Evolutionary conservation across 2,888 invertebrate genomes (phyloP), one percentile per base, ranked within the genome.

Genomic region (Temnothorax unifasciatus): DNA sequence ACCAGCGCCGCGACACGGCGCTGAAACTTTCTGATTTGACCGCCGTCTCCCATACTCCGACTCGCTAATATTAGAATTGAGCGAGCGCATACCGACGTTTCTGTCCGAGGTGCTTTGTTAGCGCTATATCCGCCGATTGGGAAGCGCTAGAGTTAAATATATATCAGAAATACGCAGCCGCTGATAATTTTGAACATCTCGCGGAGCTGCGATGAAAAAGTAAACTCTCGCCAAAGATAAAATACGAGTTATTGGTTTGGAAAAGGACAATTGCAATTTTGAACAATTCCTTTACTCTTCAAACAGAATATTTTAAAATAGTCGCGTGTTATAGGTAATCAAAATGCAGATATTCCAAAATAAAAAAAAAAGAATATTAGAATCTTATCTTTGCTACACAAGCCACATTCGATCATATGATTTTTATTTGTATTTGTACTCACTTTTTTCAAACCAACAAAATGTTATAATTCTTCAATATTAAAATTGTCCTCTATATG

Each of bases 1-100:
- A 61, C 82, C 57, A 68, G 64, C 69, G 54, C 13, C 77, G 54
- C 77, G 66, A 66, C 86, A 76, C 82, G 76, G n/a, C 52, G 87
- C 66, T 90, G 86, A 91, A 91, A 91, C 90, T 91, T 91, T 91
- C 90, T 86, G 88, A 91, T 91, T 89, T 61, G 77, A 38, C 87
- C 66, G 85, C 59, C 44, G 73, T 25, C 69, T 50, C 25, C 85
- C 83, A 81, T 86, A 79, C 83, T 73, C 63, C 25, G 29, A 54
- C 34, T 34, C 66, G 77, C 90, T 90, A 90, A 90, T 90, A 90
- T 90, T 90, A 90, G 90, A 90, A 86, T 83, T 79, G 89, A 87
- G 88, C 79, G 71, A 76, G 15, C 84, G 82, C 88, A 83, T 85
- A 87, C 86, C 85, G 69, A 82, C 79, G 59, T 88, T 86, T 90